A percentile compares a stretch with the other conserved stretches of the same genome.
Conservation (phyloP, 30 jellyfish, hydroid and myxozoan species). For the Catostylus mosaicus region DNA sequence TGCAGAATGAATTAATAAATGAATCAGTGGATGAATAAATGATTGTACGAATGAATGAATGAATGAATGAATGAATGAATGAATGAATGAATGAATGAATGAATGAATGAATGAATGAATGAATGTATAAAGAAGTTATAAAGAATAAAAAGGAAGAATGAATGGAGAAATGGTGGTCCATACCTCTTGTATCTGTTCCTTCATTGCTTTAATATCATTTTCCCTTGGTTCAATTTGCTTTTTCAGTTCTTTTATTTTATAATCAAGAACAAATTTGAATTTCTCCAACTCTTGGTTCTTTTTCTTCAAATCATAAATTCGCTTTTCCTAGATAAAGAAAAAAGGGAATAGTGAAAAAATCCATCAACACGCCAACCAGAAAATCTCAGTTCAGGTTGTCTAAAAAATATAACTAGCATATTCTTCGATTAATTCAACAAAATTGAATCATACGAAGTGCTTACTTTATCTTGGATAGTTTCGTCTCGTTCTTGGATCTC, state of each 20-base stretch:
- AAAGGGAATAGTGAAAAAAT: too few species aligned
- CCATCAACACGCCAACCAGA: too few species aligned
- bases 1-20: too few species aligned
- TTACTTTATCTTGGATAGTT: slow-evolving; percentile 96
- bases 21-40: too few species aligned
- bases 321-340: slow-evolving; percentile 77
- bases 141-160: neutral
- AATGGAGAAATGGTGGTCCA: neutral
- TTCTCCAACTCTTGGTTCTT: slow-evolving; percentile 97
- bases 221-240: slow-evolving; percentile 99
- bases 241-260: slow-evolving; percentile 94
- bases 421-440: too few species aligned
- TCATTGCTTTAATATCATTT: slow-evolving; percentile 97
- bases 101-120: neutral
- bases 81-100: neutral
- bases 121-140: neutral
- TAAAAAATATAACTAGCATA: too few species aligned
- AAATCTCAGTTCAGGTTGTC: too few species aligned
- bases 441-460: neutral
- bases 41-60: too few species aligned
- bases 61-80: neutral
- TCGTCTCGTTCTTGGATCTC: slow-evolving; percentile 98
- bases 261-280: slow-evolving; percentile 95
- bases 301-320: slow-evolving; percentile 97
- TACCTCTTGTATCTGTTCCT: slow-evolving; percentile 98